These are phyloP conservation scores for honey bee (Apis mellifera) DNA, from an alignment of 1,140 invertebrate species.

Conservation along the genomic window Amel_HAv3.1 CM009939.2:12020501-12021000, in stretches of 20 bases:
- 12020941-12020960: neutral
- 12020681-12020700: neutral
- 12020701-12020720: conserved; percentile 19
- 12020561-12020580: no score
- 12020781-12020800: conserved; percentile 4
- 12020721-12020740: conserved; percentile 1
- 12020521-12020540: no score
- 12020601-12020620: neutral
- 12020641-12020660: neutral
- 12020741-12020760: neutral
- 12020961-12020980: no score
- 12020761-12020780: neutral
- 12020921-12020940: neutral
- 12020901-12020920: conserved; percentile 5
- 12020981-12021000: no score
- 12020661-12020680: neutral
- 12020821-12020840: conserved; percentile 9
- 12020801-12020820: neutral
- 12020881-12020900: conserved; percentile 10
- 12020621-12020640: neutral
- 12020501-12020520: no score
- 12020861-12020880: conserved; percentile 14
- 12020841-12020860: conserved; percentile 1
- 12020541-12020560: neutral
- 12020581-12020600: no score